Evolutionary conservation across 2,888 invertebrate species (phyloP), one percentile per base, ranked within the genome.

Genomic region (Alcis repandata): DNA sequence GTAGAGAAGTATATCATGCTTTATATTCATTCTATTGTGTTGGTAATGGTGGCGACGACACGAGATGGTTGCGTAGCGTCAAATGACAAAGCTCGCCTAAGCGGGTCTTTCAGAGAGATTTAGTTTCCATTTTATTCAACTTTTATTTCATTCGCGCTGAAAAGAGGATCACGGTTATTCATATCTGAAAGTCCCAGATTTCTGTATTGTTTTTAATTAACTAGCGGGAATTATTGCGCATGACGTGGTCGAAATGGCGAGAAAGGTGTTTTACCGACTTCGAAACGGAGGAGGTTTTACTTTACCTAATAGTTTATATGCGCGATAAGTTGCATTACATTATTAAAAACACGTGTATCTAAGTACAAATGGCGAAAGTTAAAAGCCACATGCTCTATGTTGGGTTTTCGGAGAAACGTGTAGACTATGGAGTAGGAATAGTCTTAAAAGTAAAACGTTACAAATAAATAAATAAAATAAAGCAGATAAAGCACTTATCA

Each of bases 21-120:
- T 6, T 20, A 11, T 45, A 45, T 45, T 15, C 19, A 19, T 19
- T 41, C 41, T 41, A 19, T 41, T 41, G 15, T 41, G 45, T 13
- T 13, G 20, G 81, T 79, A 85, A 82, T 78, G 79, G 79, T 79
- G 33, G 33, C 51, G 32, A 64, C 56, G 69, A 69, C 15, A 13
- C 17, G 32, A 58, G 69, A 63, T 83, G 73, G 82, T 85, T 83
- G 80, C 77, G 77, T 76, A 79, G 85, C 80, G 80, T 89, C 87
- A 76, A 78, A 81, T 90, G 84, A 89, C 89, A 88, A 83, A 80
- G 84, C 79, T 70, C 85, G 82, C 79, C 83, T 81, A 74, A 67
- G 67, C 60, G 79, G 71, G 58, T 59, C 70, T 66, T 76, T 73
- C 71, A 83, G 72, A 33, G 56, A 43, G 51, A 40, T 64, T 56